Percentiles rank a stretch among this genome's conserved stretches.
Conservation (phyloP, 2,113 vertebrate genomes). For the Upupa epops region DNA sequence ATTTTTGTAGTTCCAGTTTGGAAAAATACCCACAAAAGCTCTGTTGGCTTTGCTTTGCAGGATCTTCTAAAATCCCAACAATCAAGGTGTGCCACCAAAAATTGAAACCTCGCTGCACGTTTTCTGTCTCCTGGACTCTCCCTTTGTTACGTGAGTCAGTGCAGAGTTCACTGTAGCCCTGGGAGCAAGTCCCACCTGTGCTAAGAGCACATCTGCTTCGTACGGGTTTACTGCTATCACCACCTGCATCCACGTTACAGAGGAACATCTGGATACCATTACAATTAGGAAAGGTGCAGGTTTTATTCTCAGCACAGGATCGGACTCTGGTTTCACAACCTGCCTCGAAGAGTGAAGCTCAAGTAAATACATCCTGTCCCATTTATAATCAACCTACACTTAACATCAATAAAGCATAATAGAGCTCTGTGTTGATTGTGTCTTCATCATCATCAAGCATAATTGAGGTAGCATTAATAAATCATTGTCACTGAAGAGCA, state of each 20-base stretch:
- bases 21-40: too few relatives aligned
- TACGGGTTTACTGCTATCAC: conserved; percentile 90
- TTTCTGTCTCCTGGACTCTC: conserved; percentile 21
- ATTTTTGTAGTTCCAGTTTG: not conserved
- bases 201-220: conserved; percentile 83
- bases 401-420: conserved; percentile 72
- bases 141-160: not conserved
- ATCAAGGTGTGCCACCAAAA: not conserved
- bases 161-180: conserved; percentile 55
- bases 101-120: not conserved
- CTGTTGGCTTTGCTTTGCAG: not conserved
- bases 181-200: conserved; percentile 74
- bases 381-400: conserved; percentile 76
- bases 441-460: conserved; percentile 72
- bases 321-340: conserved; percentile 82
- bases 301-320: conserved; percentile 74
- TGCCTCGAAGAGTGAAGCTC: conserved; percentile 73
- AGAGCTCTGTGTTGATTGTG: conserved; percentile 59
- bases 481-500: conserved; percentile 37
- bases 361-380: conserved; percentile 78
- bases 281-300: conserved; percentile 88
- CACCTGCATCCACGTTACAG: conserved; percentile 87
- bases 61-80: not conserved
- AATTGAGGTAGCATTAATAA: conserved; percentile 65
- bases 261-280: conserved; percentile 89